Percentiles rank a stretch among this genome's conserved stretches.
Evolutionary conservation across 1,140 invertebrate genomes (phyloP).

Genomic region (Anastrepha ludens): DNA sequence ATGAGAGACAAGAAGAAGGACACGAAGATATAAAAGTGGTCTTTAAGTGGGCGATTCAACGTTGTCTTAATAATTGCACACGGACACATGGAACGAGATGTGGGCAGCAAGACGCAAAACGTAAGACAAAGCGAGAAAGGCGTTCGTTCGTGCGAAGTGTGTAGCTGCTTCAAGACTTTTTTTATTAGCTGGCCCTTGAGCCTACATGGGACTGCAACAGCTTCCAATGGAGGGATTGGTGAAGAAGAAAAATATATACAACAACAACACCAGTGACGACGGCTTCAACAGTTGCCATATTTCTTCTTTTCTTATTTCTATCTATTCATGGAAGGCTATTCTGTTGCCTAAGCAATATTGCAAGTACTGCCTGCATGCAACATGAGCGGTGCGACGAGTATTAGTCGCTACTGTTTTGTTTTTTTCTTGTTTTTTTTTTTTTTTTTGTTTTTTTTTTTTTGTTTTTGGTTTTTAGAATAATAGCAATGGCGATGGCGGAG

Average conservation of each 20-base stretch:
- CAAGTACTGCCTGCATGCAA: not conserved
- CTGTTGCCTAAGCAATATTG: not conserved
- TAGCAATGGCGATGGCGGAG: not conserved
- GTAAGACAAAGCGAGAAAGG: not conserved
- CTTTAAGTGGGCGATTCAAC: conserved; percentile 43
- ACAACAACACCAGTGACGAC: conserved; percentile 18
- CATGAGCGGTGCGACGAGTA: not conserved
- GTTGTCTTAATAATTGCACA: conserved; percentile 5
- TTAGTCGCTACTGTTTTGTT: too few relatives aligned
- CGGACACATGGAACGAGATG: not conserved
- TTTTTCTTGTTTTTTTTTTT: not conserved
- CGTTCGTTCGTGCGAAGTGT: conserved; percentile 2
- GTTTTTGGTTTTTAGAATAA: not conserved
- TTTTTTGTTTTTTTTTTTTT: not conserved
- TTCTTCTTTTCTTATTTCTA: not conserved
- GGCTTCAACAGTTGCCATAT: conserved; percentile 7
- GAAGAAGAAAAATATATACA: not conserved
- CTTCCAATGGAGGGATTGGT: not conserved
- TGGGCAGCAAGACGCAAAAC: not conserved
- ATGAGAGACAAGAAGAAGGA: conserved; percentile 26
- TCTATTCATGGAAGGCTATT: not conserved
- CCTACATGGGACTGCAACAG: not conserved
- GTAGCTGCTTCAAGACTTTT: conserved; percentile 37
- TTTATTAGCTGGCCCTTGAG: conserved; percentile 20
- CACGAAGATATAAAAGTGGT: conserved; percentile 37